These are phyloP conservation scores for Sphinx pinastri DNA, from an alignment of 2,888 invertebrate species.

Conservation along the genomic window DNA sequence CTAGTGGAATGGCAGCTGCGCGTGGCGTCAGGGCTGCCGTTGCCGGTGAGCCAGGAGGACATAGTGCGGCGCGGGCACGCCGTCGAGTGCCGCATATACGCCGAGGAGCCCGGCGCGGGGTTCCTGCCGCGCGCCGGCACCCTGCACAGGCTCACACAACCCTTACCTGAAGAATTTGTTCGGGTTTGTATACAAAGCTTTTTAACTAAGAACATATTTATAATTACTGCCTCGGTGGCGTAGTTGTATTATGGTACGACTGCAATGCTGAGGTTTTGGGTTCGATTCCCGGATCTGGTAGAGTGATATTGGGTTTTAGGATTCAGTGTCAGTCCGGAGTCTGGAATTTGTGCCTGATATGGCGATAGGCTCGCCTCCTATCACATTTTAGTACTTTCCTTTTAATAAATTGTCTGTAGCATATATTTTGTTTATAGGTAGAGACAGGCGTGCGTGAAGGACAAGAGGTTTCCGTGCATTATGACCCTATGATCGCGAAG, in stretches of 20 bases:
- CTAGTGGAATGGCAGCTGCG: conserved; percentile 98
- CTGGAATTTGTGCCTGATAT: too few relatives aligned
- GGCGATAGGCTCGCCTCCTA: too few relatives aligned
- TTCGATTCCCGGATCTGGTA: too few relatives aligned
- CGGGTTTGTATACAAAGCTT: conserved; percentile 71
- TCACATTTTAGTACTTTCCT: too few relatives aligned
- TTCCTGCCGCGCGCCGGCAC: conserved; percentile 98
- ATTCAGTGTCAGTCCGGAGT: too few relatives aligned
- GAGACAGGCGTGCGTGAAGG: conserved; percentile 95
- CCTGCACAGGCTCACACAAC: conserved; percentile 90
- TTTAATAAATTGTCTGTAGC: background rate
- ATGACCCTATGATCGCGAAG: conserved; percentile 99
- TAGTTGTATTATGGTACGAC: too few relatives aligned
- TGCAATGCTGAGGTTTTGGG: too few relatives aligned
- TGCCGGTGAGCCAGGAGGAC: conserved; percentile 91
- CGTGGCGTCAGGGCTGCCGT: conserved; percentile 93
- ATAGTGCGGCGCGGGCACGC: conserved; percentile 93
- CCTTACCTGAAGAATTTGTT: conserved; percentile 85
- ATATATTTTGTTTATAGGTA: conserved; percentile 70
- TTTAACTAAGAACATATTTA: too few relatives aligned
- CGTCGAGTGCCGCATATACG: conserved; percentile 98
- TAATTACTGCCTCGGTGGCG: too few relatives aligned
- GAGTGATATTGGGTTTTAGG: too few relatives aligned
- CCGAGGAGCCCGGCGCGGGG: conserved; percentile 92
- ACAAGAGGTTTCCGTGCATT: conserved; percentile 98